These are phyloP conservation scores for Natrix natrix DNA, from an alignment of 2,797 vertebrate species.

Conservation along the genomic window DNA sequence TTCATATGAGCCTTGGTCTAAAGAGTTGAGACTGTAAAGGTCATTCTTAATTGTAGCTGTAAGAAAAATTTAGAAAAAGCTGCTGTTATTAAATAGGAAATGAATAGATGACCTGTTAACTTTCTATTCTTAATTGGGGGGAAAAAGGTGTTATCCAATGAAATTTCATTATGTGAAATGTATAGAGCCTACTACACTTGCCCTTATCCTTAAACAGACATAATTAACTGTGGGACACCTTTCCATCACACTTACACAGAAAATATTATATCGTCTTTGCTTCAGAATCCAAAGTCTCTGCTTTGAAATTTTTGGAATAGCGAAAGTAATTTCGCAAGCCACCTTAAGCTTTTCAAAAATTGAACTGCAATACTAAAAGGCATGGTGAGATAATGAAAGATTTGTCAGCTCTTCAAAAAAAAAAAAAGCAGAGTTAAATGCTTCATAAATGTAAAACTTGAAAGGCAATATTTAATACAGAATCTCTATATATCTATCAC, in stretches of 20 bases:
- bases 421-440: constrained; percentile 9
- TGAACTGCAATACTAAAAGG: background rate
- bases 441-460: constrained; percentile 38
- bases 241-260: background rate
- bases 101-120: constrained; percentile 17
- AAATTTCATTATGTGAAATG: constrained; percentile 29
- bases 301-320: background rate
- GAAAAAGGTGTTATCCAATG: background rate
- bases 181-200: constrained; percentile 15
- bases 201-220: background rate
- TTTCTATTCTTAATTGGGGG: constrained; percentile 27
- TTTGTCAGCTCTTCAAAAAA: constrained; percentile 44
- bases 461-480: constrained; percentile 29
- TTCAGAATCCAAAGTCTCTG: background rate
- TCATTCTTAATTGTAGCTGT: constrained; percentile 18
- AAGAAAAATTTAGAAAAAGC: constrained; percentile 8
- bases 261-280: background rate
- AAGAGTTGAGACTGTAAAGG: constrained; percentile 13
- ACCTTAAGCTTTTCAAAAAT: background rate
- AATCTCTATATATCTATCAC: background rate
- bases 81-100: constrained; percentile 14
- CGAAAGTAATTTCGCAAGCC: background rate
- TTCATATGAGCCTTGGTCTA: background rate
- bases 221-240: background rate
- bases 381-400: constrained; percentile 3